Evolutionary conservation across 2,888 invertebrate species (phyloP).

Genomic region (Nomada fabriciana): DNA sequence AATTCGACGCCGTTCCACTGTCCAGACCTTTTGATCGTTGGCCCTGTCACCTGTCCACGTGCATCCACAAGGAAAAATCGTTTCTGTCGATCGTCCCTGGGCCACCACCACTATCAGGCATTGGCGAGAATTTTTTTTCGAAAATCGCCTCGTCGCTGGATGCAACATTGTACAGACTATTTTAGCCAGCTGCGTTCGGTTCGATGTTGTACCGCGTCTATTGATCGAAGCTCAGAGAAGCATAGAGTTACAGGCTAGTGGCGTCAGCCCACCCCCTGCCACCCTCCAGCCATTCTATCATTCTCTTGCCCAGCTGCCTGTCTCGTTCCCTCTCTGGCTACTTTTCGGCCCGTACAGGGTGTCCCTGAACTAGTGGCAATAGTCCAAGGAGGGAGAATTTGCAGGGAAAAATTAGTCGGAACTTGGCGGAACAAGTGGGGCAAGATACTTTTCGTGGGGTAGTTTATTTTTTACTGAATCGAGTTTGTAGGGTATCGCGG

Average conservation of each 20-base stretch:
- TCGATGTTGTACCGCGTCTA: slow-evolving; percentile 80
- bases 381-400: no score
- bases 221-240: slow-evolving; percentile 82
- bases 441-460: no score
- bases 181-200: slow-evolving; percentile 78
- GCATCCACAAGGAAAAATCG: slow-evolving; percentile 31
- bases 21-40: background rate
- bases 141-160: slow-evolving; percentile 60
- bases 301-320: slow-evolving; percentile 10
- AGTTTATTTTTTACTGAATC: no score
- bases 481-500: no score
- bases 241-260: slow-evolving; percentile 83
- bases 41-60: background rate
- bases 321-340: slow-evolving; percentile 42
- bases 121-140: slow-evolving; percentile 52
- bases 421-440: no score
- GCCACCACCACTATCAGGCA: no score
- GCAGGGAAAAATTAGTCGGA: no score
- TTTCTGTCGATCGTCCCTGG: background rate
- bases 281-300: slow-evolving; percentile 20
- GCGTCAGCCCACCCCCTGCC: slow-evolving; percentile 73
- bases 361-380: no score
- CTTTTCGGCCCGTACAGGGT: slow-evolving; percentile 49
- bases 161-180: slow-evolving; percentile 72
- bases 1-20: slow-evolving; percentile 4